Percentiles rank a stretch among this genome's conserved stretches.
Conservation (phyloP, 2,797 vertebrate species). For the Paedocypris micromegethes region DNA sequence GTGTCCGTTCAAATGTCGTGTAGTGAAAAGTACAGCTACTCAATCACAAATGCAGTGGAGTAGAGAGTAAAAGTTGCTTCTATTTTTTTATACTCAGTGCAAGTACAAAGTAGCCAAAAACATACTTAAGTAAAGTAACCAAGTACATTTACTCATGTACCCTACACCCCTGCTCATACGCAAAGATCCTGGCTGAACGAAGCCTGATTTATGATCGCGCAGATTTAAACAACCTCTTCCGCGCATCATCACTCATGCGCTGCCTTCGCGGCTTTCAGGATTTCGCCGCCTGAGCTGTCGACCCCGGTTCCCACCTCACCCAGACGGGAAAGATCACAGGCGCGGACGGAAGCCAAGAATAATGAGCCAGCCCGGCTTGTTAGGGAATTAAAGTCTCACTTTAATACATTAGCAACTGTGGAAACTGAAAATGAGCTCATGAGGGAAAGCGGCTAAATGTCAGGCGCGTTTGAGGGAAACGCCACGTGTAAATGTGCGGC, state of each 20-base stretch:
- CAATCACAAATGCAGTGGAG: too few relatives aligned
- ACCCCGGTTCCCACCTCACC: slow-evolving; percentile 12
- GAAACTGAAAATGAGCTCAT: slow-evolving; percentile 14
- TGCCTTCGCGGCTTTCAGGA: slow-evolving; percentile 12
- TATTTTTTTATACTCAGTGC: too few relatives aligned
- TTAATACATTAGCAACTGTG: slow-evolving; percentile 20
- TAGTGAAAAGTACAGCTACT: too few relatives aligned
- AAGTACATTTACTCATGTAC: too few relatives aligned
- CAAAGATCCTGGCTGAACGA: slow-evolving; percentile 9
- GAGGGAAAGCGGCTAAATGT: slow-evolving; percentile 13
- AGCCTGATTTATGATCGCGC: slow-evolving; percentile 9
- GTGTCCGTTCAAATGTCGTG: too few relatives aligned
- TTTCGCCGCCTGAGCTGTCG: neutral
- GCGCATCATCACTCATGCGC: slow-evolving; percentile 5
- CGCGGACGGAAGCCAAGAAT: neutral
- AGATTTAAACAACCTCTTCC: slow-evolving; percentile 18
- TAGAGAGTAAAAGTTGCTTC: too few relatives aligned
- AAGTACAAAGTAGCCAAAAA: too few relatives aligned
- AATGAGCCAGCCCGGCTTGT: slow-evolving; percentile 9
- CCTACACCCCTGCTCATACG: neutral
- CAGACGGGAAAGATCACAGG: slow-evolving; percentile 8
- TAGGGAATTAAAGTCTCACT: slow-evolving; percentile 8
- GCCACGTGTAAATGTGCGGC: slow-evolving; percentile 2
- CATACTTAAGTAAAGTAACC: too few relatives aligned
- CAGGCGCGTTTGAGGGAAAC: neutral